Evolutionary conservation across 2,888 invertebrate genomes (phyloP).

Genomic region (Miltochrista miniata): DNA sequence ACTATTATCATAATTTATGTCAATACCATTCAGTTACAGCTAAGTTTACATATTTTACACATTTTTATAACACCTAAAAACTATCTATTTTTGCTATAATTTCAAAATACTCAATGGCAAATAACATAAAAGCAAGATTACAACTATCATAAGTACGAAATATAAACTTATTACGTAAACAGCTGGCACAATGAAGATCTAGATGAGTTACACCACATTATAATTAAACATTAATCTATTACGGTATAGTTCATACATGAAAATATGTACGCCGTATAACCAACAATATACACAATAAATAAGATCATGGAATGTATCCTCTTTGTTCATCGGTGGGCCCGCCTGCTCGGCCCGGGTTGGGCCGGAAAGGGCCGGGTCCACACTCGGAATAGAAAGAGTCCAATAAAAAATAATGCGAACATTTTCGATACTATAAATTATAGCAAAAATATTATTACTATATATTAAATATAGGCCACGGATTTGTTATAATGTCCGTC

Average conservation of each 20-base stretch:
- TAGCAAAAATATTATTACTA: conserved; percentile 81
- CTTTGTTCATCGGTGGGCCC: conserved; percentile 53
- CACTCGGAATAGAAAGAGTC: conserved; percentile 60
- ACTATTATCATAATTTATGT: conserved; percentile 48
- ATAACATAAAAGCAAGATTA: conserved; percentile 76
- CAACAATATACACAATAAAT: conserved; percentile 82
- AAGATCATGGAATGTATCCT: conserved; percentile 81
- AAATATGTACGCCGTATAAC: conserved; percentile 77
- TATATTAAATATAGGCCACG: conserved; percentile 48
- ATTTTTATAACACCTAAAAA: conserved; percentile 54
- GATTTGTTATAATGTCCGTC: conserved; percentile 37
- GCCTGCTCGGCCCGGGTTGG: too few relatives aligned
- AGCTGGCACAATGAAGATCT: conserved; percentile 83
- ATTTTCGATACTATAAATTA: conserved; percentile 73
- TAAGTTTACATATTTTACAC: conserved; percentile 76
- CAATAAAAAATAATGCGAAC: conserved; percentile 71
- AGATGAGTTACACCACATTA: conserved; percentile 73
- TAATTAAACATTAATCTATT: conserved; percentile 65
- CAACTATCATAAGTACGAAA: conserved; percentile 80
- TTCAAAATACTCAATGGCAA: conserved; percentile 69
- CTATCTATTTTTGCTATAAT: conserved; percentile 78
- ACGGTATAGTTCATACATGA: conserved; percentile 72
- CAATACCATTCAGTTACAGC: conserved; percentile 50
- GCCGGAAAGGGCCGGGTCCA: conserved; percentile 37
- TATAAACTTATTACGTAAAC: conserved; percentile 73